A percentile compares a stretch with the other conserved stretches of the same genome.
These are phyloP conservation scores for Ictidomys tridecemlineatus DNA, from an alignment of 2,113 vertebrate genomes.

Conservation along the genomic window DNA sequence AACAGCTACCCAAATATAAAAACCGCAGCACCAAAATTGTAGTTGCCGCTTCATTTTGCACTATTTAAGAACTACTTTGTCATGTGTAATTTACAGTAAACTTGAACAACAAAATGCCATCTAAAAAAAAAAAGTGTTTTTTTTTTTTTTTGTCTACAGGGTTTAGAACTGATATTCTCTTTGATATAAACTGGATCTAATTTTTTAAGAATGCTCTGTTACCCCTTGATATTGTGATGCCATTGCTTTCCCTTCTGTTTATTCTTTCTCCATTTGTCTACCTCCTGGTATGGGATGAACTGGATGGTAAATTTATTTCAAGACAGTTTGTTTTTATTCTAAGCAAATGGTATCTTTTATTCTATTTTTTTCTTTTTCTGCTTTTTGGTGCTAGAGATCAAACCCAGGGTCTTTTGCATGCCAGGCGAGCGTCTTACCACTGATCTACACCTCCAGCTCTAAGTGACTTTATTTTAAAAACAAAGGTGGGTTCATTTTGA, in stretches of 20 bases:
- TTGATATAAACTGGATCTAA: neutral
- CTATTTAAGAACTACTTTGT: slow-evolving; percentile 79
- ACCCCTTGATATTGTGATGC: neutral
- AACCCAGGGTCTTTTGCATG: neutral
- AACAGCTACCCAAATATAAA: slow-evolving; percentile 78
- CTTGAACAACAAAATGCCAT: slow-evolving; percentile 10
- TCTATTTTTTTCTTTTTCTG: neutral
- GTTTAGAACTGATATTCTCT: neutral
- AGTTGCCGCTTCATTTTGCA: slow-evolving; percentile 58
- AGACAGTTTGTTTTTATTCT: neutral
- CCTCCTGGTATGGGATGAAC: neutral
- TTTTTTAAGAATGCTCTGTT: neutral
- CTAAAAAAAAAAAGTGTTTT: neutral
- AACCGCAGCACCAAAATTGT: slow-evolving; percentile 82
- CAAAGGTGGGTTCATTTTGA: neutral
- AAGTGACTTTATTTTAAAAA: neutral
- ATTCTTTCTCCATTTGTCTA: neutral
- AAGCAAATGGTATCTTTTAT: neutral
- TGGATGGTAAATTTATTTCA: neutral
- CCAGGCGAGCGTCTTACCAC: neutral
- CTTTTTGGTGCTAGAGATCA: neutral
- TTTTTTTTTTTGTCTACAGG: slow-evolving; percentile 1
- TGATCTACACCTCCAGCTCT: neutral
- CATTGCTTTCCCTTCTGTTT: neutral
- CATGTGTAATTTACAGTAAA: slow-evolving; percentile 79